A percentile compares a stretch with the other conserved stretches of the same genome.
phyloP scores from a whole-genome alignment of 2,113 vertebrate species.

The Sterrhoptilus dennistouni region DNA sequence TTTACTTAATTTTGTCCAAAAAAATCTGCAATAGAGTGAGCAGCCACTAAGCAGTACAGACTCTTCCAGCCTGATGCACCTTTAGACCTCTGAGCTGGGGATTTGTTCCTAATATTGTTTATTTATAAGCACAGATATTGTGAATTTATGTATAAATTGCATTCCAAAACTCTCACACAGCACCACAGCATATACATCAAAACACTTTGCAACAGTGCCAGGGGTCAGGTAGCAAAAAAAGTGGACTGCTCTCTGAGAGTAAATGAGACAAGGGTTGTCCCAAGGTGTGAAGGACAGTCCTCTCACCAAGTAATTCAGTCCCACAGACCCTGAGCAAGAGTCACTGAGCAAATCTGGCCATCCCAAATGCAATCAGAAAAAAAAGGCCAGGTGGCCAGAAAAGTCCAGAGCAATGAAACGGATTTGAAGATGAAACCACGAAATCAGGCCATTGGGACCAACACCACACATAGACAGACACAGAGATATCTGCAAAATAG shows the following conservation, averaged over 20 bases:
- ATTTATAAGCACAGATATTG: background rate
- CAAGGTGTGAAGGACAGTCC: background rate
- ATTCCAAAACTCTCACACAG: background rate
- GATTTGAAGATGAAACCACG: background rate
- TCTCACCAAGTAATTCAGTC: background rate
- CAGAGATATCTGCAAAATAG: accelerated
- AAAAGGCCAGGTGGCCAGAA: background rate
- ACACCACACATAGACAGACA: too few relatives aligned
- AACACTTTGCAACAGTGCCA: background rate
- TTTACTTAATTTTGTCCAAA: background rate
- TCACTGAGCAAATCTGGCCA: accelerated
- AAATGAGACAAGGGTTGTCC: background rate
- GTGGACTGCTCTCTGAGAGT: background rate
- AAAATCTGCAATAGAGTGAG: background rate
- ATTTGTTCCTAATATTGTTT: background rate
- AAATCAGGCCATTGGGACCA: background rate
- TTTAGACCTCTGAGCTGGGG: background rate
- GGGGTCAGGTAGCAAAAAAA: background rate
- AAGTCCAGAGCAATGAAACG: background rate
- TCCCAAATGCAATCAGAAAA: background rate
- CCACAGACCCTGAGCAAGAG: background rate
- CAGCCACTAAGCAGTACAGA: background rate
- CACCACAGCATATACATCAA: background rate
- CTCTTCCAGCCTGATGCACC: background rate
- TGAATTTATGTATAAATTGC: background rate